These are phyloP conservation scores for Autographa pulchrina DNA, from an alignment of 2,888 invertebrate species.

Conservation along the genomic window DNA sequence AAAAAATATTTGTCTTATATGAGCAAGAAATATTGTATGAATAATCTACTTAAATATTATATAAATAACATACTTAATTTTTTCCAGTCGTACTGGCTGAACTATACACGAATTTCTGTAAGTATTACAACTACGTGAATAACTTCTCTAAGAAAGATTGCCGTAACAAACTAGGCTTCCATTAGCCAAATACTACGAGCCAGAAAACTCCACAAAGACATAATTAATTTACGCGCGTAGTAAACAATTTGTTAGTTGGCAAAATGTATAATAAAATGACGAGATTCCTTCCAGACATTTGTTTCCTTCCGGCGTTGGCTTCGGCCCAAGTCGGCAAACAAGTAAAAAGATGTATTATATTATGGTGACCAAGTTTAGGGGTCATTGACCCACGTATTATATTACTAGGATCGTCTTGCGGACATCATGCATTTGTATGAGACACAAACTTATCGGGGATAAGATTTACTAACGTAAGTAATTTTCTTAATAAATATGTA, in stretches of 20 bases:
- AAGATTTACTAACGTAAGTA: background rate
- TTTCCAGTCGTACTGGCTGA: no score
- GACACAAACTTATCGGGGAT: background rate
- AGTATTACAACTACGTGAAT: no score
- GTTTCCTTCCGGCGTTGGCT: constrained; percentile 35
- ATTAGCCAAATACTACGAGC: background rate
- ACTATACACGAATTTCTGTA: no score
- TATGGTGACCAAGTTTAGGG: background rate
- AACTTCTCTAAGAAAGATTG: background rate
- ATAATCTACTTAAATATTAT: no score
- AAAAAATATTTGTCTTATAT: no score
- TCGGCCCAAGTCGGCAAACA: constrained; percentile 36
- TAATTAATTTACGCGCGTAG: constrained; percentile 3
- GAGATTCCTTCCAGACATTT: constrained; percentile 21
- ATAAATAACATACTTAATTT: no score
- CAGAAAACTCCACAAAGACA: constrained; percentile 1
- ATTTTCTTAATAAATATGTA: background rate
- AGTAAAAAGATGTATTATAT: constrained; percentile 9
- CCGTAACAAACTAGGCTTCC: background rate
- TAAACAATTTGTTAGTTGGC: constrained; percentile 5
- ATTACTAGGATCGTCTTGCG: background rate
- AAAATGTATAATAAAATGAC: background rate
- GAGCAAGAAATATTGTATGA: no score
- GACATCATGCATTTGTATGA: constrained; percentile 3
- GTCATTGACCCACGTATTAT: background rate